These are phyloP conservation scores for Chloropsis hardwickii DNA, from an alignment of 2,113 vertebrate species.

Conservation along the genomic window DNA sequence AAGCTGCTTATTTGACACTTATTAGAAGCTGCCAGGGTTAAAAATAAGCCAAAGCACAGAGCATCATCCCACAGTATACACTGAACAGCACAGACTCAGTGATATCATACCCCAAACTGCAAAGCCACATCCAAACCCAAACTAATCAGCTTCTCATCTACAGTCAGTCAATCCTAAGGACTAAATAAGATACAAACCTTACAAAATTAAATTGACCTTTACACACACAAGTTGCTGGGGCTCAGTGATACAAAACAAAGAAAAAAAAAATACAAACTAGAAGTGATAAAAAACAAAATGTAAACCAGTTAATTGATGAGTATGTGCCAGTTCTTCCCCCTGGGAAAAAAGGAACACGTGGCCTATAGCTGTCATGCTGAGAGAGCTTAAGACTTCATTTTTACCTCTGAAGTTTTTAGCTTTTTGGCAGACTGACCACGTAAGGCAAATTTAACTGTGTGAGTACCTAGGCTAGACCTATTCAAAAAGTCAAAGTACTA, in stretches of 20 bases:
- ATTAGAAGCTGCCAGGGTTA: slow-evolving; percentile 36
- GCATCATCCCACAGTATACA: background rate
- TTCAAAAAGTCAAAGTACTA: background rate
- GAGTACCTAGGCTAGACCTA: background rate
- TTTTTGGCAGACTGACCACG: background rate
- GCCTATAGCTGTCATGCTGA: background rate
- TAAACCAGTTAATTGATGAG: background rate
- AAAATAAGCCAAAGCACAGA: slow-evolving; percentile 27
- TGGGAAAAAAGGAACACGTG: background rate
- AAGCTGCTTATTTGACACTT: slow-evolving; percentile 36
- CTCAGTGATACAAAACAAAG: background rate
- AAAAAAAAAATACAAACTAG: background rate
- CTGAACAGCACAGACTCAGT: background rate
- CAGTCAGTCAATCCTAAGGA: background rate
- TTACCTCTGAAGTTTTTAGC: background rate
- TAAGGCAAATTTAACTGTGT: background rate
- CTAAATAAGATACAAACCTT: background rate
- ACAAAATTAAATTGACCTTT: background rate
- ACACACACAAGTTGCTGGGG: background rate
- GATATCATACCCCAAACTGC: background rate
- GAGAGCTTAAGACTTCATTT: background rate
- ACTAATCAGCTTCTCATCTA: background rate
- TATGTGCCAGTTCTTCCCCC: background rate
- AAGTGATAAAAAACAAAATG: background rate
- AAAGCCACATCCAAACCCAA: background rate